Conservation (phyloP, 1,140 invertebrate genomes). For the Drosophila ficusphila region DNA sequence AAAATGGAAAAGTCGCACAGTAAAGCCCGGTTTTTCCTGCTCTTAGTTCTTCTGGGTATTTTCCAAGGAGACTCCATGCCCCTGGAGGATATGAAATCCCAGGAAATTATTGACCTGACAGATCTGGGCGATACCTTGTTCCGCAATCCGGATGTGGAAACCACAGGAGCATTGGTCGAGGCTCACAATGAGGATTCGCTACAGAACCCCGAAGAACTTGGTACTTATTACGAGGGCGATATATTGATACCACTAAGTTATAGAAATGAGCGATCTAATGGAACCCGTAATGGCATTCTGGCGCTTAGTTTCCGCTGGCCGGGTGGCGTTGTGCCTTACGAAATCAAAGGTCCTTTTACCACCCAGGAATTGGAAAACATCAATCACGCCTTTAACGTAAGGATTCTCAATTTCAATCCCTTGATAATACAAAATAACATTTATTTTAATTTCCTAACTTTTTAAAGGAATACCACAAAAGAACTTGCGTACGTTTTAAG, state of each 20-base stretch:
- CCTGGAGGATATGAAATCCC: slow-evolving; percentile 39
- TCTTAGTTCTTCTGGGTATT: slow-evolving; percentile 14
- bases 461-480: slow-evolving; percentile 86
- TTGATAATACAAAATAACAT: too few species aligned
- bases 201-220: slow-evolving; percentile 90
- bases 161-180: slow-evolving; percentile 86
- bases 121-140: slow-evolving; percentile 85
- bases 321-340: slow-evolving; percentile 88
- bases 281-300: slow-evolving; percentile 86
- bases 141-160: slow-evolving; percentile 85
- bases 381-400: slow-evolving; percentile 86
- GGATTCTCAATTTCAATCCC: too few species aligned
- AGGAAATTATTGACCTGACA: slow-evolving; percentile 85
- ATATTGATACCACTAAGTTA: slow-evolving; percentile 88
- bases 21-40: slow-evolving; percentile 1
- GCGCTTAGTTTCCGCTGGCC: slow-evolving; percentile 87
- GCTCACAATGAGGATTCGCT: slow-evolving; percentile 86
- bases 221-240: slow-evolving; percentile 89
- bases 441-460: too few species aligned
- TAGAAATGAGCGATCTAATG: slow-evolving; percentile 49
- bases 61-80: slow-evolving; percentile 4
- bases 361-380: slow-evolving; percentile 85
- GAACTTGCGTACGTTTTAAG: slow-evolving; percentile 90
- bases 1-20: slow-evolving; percentile 47
- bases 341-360: slow-evolving; percentile 88